phyloP scores from a whole-genome alignment of 2,888 invertebrate species.

The Laspeyria flexula region DNA sequence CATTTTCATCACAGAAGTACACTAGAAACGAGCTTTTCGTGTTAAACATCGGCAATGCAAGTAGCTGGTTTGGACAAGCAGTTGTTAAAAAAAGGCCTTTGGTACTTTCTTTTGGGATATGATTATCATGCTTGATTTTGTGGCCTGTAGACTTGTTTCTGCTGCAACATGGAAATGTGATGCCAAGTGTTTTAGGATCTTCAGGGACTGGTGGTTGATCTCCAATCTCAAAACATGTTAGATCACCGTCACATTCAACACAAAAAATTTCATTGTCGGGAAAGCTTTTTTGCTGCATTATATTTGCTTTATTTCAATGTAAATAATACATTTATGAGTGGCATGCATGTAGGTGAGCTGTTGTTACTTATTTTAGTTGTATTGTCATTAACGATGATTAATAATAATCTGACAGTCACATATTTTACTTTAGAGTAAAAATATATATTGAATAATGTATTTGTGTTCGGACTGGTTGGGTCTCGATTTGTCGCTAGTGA shows the following conservation, averaged over 20 bases:
- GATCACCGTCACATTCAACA: constrained; percentile 1
- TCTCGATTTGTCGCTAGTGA: no score
- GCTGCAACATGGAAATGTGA: constrained; percentile 1
- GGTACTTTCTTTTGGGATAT: neutral
- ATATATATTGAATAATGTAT: no score
- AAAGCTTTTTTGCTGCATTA: neutral
- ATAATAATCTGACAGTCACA: no score
- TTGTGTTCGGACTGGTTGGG: no score
- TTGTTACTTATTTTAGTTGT: neutral
- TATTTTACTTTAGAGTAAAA: no score
- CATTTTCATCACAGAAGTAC: neutral
- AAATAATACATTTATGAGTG: no score
- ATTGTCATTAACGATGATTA: neutral
- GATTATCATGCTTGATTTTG: neutral
- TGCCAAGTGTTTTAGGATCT: neutral
- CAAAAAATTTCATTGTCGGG: neutral
- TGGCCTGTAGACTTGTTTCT: neutral
- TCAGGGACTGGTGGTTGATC: neutral
- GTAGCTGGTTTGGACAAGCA: neutral
- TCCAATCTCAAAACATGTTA: constrained; percentile 6
- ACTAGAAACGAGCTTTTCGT: neutral
- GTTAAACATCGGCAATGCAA: neutral
- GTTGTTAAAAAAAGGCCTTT: neutral
- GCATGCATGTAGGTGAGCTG: neutral
- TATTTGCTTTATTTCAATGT: neutral